A percentile compares a stretch with the other conserved stretches of the same genome.
phyloP scores from a whole-genome alignment of 2,797 vertebrate species.

The Anguilla marmorata region DNA sequence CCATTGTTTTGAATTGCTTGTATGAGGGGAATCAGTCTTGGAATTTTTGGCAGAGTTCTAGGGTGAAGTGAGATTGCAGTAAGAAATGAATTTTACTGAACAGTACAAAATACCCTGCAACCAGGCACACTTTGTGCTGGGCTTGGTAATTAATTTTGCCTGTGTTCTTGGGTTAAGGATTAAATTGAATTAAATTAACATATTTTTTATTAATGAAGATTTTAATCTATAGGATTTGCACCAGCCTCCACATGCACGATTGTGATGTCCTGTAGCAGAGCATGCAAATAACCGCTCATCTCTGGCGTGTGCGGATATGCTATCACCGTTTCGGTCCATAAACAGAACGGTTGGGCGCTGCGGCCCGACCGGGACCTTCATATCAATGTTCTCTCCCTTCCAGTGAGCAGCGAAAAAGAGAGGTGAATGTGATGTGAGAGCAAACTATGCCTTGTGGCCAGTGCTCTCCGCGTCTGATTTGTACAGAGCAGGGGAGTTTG shows the following conservation, averaged over 20 bases:
- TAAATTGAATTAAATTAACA: background rate
- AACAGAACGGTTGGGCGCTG: background rate
- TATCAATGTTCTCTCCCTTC: background rate
- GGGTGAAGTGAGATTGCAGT: background rate
- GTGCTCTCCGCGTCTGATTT: background rate
- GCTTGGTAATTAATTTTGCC: background rate
- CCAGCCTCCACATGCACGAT: background rate
- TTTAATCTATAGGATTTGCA: background rate
- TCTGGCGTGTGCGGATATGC: background rate
- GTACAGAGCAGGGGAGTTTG: background rate
- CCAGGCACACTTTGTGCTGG: background rate
- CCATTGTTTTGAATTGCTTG: background rate
- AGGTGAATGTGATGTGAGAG: background rate
- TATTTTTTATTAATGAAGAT: background rate
- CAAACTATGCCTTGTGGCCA: background rate
- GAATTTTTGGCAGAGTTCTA: background rate
- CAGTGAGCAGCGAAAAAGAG: background rate
- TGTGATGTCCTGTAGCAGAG: background rate
- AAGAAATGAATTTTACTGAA: background rate
- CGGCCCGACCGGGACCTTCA: background rate
- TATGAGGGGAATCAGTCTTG: background rate
- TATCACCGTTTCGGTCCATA: background rate
- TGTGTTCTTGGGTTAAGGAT: background rate
- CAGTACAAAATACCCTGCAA: background rate
- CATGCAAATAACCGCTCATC: background rate